These are phyloP conservation scores for Branchellion lobata DNA, from an alignment of 2,888 invertebrate species.

Conservation along the genomic window DNA sequence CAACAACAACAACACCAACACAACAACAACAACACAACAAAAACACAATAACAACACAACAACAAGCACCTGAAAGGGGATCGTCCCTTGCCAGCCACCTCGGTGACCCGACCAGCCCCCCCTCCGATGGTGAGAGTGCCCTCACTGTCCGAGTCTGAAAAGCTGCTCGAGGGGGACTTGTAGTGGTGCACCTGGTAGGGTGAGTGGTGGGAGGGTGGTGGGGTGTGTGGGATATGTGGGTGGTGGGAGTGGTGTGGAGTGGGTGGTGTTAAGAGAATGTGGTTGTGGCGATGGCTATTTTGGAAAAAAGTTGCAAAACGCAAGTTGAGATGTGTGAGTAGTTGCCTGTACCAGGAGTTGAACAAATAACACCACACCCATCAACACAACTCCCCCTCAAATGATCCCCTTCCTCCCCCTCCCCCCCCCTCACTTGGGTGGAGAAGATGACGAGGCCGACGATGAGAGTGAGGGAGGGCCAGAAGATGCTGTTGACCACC, in stretches of 20 bases:
- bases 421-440: conserved; percentile 31
- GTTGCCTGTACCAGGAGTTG: too few relatives aligned
- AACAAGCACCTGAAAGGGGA: conserved; percentile 17
- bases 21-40: not conserved
- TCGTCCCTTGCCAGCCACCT: conserved; percentile 1
- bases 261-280: too few relatives aligned
- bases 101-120: not conserved
- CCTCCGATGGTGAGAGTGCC: not conserved
- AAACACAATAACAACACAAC: not conserved
- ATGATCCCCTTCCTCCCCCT: not conserved
- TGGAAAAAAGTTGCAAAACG: too few relatives aligned
- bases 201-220: not conserved
- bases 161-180: not conserved
- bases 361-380: not conserved
- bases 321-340: too few relatives aligned
- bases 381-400: not conserved
- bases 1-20: not conserved
- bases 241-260: too few relatives aligned
- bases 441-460: conserved; percentile 50
- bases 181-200: not conserved
- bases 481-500: conserved; percentile 52
- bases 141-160: conserved; percentile 8
- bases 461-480: conserved; percentile 52
- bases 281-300: too few relatives aligned
- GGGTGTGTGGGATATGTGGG: too few relatives aligned